Evolutionary conservation across 2,797 vertebrate genomes (phyloP).

Genomic region (Eulemur albifrons): DNA sequence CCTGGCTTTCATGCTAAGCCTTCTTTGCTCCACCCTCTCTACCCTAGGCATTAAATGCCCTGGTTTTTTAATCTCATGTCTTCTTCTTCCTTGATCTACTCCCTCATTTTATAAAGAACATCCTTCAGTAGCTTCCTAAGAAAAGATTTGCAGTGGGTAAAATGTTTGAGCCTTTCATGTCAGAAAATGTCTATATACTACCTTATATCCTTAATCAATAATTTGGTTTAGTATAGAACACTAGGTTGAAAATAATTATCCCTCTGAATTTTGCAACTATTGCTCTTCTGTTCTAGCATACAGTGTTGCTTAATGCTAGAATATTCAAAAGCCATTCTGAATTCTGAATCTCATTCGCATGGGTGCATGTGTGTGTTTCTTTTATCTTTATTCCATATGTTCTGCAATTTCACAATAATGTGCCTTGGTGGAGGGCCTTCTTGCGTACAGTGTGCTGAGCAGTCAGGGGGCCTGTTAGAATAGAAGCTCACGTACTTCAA

Average conservation of each 20-base stretch:
- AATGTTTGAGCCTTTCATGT: background rate
- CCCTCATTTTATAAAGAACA: background rate
- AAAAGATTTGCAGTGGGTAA: background rate
- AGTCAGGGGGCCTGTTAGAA: background rate
- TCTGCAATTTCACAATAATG: background rate
- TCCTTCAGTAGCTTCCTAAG: background rate
- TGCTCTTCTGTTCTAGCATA: background rate
- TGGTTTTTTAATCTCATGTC: background rate
- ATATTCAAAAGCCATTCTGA: background rate
- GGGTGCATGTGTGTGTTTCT: fast-evolving
- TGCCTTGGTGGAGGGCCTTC: background rate
- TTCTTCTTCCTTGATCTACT: background rate
- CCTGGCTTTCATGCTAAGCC: background rate
- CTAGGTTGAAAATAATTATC: background rate
- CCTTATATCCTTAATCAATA: background rate
- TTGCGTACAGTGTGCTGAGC: background rate
- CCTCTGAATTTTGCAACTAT: background rate
- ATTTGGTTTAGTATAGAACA: background rate
- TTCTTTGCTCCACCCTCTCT: background rate
- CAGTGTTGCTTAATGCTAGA: background rate
- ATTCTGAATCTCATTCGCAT: background rate
- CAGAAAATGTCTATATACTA: background rate
- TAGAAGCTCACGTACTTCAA: background rate
- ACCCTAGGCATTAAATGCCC: background rate
- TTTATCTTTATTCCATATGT: background rate